Evolutionary conservation across 2,888 invertebrate genomes (phyloP).

Genomic region (Itoplectis maculator): DNA sequence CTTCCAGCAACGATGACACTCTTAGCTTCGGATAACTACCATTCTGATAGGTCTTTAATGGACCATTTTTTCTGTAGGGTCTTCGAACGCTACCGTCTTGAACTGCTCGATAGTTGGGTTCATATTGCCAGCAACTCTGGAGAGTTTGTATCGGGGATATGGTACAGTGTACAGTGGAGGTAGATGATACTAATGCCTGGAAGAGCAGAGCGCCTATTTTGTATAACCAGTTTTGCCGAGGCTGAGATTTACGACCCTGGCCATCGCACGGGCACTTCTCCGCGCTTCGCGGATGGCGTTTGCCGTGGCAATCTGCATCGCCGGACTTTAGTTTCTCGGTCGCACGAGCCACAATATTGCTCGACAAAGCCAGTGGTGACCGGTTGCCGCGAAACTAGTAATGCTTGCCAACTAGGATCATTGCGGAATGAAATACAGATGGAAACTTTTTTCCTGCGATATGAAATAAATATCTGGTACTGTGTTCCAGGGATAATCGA

Average conservation of each 20-base stretch:
- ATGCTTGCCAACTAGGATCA: neutral
- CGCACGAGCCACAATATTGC: slow-evolving; percentile 27
- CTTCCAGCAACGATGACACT: too few relatives aligned
- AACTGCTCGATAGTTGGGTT: slow-evolving; percentile 17
- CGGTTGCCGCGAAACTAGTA: slow-evolving; percentile 19
- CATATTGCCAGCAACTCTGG: slow-evolving; percentile 46
- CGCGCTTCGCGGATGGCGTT: slow-evolving; percentile 56
- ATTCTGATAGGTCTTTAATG: neutral
- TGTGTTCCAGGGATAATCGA: too few relatives aligned
- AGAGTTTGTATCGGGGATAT: slow-evolving; percentile 76
- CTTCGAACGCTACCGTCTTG: neutral
- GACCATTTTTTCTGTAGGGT: neutral
- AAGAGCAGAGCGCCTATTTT: slow-evolving; percentile 79
- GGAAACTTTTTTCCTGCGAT: neutral
- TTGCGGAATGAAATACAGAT: neutral
- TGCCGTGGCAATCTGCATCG: slow-evolving; percentile 56
- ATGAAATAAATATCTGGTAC: neutral
- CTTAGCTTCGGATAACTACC: too few relatives aligned
- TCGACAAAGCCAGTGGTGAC: slow-evolving; percentile 13
- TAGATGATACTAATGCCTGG: slow-evolving; percentile 74
- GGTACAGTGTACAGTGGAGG: slow-evolving; percentile 12
- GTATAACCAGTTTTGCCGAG: slow-evolving; percentile 82
- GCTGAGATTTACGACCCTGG: slow-evolving; percentile 81
- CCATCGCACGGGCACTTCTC: slow-evolving; percentile 46
- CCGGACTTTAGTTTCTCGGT: slow-evolving; percentile 42